A percentile compares a stretch with the other conserved stretches of the same genome.
Conservation (phyloP, 2,888 invertebrate species). For the Bombylius major region DNA sequence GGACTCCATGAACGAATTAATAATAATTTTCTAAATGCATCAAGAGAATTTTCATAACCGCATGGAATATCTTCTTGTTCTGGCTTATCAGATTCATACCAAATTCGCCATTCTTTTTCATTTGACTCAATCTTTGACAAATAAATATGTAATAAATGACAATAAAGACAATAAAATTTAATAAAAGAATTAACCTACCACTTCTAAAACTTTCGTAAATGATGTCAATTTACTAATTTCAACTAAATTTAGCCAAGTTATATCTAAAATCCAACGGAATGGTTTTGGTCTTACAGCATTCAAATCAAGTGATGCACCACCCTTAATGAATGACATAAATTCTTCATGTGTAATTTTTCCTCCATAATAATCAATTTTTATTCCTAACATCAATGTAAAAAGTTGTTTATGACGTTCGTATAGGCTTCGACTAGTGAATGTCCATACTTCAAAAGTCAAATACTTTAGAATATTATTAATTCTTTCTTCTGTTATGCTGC, state of each 20-base stretch:
- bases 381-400: constrained; percentile 86
- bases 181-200: not conserved
- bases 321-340: constrained; percentile 91
- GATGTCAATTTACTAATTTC: constrained; percentile 76
- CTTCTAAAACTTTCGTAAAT: constrained; percentile 66
- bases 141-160: not conserved
- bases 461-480: constrained; percentile 80
- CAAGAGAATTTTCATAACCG: constrained; percentile 72
- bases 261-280: constrained; percentile 88
- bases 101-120: constrained; percentile 77
- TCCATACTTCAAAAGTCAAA: constrained; percentile 85
- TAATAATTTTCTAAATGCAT: constrained; percentile 78
- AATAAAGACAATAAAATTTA: not conserved
- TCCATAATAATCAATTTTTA: constrained; percentile 85
- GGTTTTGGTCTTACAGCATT: constrained; percentile 89
- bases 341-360: constrained; percentile 75
- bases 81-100: constrained; percentile 89
- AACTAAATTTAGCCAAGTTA: constrained; percentile 91
- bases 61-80: constrained; percentile 86
- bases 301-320: constrained; percentile 85
- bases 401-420: constrained; percentile 88
- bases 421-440: constrained; percentile 79
- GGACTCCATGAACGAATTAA: constrained; percentile 91
- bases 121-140: constrained; percentile 57
- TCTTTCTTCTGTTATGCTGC: constrained; percentile 69